These are phyloP conservation scores for Pantherophis vulpinus DNA, from an alignment of 2,797 vertebrate species.

Conservation along the genomic window DNA sequence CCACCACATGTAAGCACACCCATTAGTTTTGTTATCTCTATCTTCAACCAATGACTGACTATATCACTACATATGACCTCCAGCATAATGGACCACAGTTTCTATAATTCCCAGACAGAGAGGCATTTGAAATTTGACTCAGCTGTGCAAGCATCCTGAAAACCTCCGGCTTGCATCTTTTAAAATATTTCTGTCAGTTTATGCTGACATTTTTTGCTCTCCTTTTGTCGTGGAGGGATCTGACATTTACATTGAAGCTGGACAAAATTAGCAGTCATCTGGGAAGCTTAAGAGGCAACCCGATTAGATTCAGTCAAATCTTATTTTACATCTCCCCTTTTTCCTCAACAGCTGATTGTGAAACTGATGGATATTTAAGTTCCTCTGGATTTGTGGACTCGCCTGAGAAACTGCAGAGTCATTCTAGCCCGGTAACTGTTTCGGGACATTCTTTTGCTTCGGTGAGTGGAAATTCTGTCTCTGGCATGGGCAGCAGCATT, in stretches of 20 bases:
- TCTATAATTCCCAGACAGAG: not conserved
- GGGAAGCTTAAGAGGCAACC: not conserved
- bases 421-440: conserved; percentile 55
- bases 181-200: not conserved
- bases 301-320: not conserved
- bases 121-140: not conserved
- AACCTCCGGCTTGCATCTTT: not conserved
- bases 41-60: not conserved
- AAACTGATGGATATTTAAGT: conserved; percentile 92
- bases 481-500: not conserved
- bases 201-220: not conserved
- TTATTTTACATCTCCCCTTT: not conserved
- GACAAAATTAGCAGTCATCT: not conserved
- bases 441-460: conserved; percentile 78
- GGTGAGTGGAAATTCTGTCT: conserved; percentile 58
- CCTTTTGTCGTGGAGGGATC: not conserved
- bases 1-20: conserved; percentile 74
- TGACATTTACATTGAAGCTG: not conserved
- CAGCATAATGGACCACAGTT: not conserved
- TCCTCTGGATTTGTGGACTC: conserved; percentile 88
- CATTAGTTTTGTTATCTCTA: too few species aligned
- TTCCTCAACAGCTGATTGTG: conserved; percentile 85
- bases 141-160: not conserved
- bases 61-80: not conserved
- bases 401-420: conserved; percentile 68